Base-by-base conservation (phyloP, 2,797 vertebrate species). In the Gymnothorax javanicus region DNA sequence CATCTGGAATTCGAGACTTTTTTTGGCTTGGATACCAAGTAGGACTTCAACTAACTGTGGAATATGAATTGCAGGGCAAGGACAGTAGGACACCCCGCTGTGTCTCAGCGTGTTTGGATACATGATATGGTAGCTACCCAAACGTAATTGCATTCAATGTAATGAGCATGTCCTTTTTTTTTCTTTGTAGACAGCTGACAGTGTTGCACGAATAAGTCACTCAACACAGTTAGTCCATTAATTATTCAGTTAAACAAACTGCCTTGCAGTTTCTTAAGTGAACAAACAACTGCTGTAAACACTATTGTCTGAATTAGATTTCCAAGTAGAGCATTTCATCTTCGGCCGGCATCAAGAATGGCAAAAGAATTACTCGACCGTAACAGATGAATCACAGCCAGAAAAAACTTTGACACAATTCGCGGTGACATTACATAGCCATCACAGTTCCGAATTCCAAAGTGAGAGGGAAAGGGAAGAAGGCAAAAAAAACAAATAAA, bases 291-390 rank as follows among this genome's bases (percentile, higher is more conserved):
- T 81, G 77, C 56, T n/a, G 77, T 81, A 81, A 81, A 52, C 77
- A 56, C 77, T 81, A n/a, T 81, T 81, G 77, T 56, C 52, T 81
- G 77, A 81, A 81, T 56, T 81, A 81, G 17, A 81, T 81, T 81
- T 52, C 56, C 77, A 50, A 81, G 52, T 56, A 52, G 52, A 81
- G 77, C 77, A 81, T 81, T 23, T 81, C 50, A 81, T 81, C 77
- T n/a, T 81, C 56, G 50, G 50, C 17, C 52, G 56, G 77, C 50
- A 56, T 33, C 13, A 8, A 81, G 73, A 52, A 81, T 56, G 20
- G 77, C 77, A 81, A 25, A 50, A 81, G 43, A 75, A 79, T 81
- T 56, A 81, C 52, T 81, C 20, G 20, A 81, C 77, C 56, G 50
- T 52, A 52, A 0, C 15, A 11, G 7, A 81, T 81, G 52, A 81